A percentile compares a stretch with the other conserved stretches of the same genome.
Evolutionary conservation across 2,113 vertebrate genomes (phyloP).

Genomic region (Pimephales promelas): DNA sequence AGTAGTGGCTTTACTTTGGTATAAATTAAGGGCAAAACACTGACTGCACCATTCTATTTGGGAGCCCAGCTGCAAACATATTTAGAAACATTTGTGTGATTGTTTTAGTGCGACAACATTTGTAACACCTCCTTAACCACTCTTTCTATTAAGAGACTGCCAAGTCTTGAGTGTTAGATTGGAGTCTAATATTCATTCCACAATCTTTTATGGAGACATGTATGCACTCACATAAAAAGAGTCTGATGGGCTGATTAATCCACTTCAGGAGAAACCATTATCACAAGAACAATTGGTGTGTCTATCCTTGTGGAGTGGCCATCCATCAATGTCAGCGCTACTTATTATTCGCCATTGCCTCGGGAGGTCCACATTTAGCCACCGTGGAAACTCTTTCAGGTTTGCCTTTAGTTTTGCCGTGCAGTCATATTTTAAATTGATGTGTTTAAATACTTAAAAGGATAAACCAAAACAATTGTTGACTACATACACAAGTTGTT

Average conservation of each 20-base stretch:
- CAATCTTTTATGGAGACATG: constrained; percentile 54
- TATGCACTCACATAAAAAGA: constrained; percentile 48
- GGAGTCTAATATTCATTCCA: constrained; percentile 50
- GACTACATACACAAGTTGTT: neutral
- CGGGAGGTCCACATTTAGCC: constrained; percentile 46
- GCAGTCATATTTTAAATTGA: neutral
- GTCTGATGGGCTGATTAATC: constrained; percentile 61
- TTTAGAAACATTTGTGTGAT: constrained; percentile 30
- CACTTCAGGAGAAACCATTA: constrained; percentile 64
- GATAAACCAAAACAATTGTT: neutral
- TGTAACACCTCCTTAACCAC: constrained; percentile 25
- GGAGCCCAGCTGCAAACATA: neutral
- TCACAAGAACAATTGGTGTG: constrained; percentile 65
- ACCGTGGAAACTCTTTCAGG: constrained; percentile 35
- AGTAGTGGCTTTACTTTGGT: neutral
- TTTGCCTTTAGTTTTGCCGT: neutral
- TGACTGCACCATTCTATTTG: neutral
- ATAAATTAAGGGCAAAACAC: neutral
- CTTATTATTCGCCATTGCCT: constrained; percentile 56
- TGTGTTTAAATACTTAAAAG: neutral
- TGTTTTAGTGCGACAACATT: constrained; percentile 24
- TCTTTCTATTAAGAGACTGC: constrained; percentile 38
- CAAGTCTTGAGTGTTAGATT: constrained; percentile 41
- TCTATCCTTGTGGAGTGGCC: constrained; percentile 58
- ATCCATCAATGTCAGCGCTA: constrained; percentile 58